A percentile compares a stretch with the other conserved stretches of the same genome.
Conservation (phyloP, 2,113 vertebrate genomes). For the Pygoscelis antarcticus region DNA sequence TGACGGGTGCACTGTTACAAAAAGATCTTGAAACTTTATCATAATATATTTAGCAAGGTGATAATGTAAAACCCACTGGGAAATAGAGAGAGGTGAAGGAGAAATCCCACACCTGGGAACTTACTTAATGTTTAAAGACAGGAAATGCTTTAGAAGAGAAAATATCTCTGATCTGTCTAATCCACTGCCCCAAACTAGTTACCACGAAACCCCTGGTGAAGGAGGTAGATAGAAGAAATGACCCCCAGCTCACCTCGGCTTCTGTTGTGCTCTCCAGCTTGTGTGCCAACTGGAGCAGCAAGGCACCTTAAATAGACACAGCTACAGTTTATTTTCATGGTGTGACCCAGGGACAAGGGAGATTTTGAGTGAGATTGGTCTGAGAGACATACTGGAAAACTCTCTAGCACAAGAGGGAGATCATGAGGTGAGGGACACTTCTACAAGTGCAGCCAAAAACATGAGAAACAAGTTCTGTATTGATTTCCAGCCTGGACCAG, state of each 20-base stretch:
- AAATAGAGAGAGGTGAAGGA: background rate
- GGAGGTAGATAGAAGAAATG: background rate
- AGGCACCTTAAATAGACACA: background rate
- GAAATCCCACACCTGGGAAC: background rate
- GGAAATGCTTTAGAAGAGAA: background rate
- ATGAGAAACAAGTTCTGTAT: background rate
- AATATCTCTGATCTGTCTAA: background rate
- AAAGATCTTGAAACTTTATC: conserved; percentile 10
- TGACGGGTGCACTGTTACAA: background rate
- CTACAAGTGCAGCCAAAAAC: background rate
- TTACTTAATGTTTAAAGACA: conserved; percentile 16
- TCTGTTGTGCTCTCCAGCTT: background rate
- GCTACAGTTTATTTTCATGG: background rate
- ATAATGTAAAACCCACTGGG: background rate
- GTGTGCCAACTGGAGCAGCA: background rate
- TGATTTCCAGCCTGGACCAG: background rate
- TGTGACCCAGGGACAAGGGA: background rate
- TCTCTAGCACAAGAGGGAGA: background rate
- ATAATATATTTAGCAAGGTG: conserved; percentile 5
- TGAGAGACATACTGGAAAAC: background rate
- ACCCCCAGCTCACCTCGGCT: background rate
- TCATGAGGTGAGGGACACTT: background rate
- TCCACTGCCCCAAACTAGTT: background rate
- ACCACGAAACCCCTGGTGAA: background rate
- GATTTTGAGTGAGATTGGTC: background rate